Percentiles rank a stretch among this genome's conserved stretches.
Conservation (phyloP, 2,113 vertebrate genomes). For the Xiphorhynchus elegans region DNA sequence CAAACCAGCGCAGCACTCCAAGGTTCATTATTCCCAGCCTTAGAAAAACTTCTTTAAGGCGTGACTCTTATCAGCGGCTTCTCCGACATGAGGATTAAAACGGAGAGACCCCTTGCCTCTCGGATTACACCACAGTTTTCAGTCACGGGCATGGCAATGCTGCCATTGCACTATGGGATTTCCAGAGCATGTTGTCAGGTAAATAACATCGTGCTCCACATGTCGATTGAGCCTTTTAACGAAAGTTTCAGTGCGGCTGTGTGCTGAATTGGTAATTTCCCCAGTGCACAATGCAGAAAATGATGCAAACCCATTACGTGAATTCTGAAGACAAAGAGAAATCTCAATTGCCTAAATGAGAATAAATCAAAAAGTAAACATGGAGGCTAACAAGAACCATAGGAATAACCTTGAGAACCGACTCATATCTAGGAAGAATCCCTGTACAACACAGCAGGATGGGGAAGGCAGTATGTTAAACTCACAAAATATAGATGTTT, state of each 20-base stretch:
- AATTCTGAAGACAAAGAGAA: conserved; percentile 39
- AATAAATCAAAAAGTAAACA: neutral
- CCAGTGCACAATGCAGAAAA: conserved; percentile 1
- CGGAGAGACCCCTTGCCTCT: neutral
- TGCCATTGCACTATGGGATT: neutral
- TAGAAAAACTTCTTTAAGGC: neutral
- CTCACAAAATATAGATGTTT: neutral
- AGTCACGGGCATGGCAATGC: neutral
- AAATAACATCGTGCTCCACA: neutral
- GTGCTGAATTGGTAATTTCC: neutral
- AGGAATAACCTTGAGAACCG: neutral
- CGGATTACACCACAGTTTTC: neutral
- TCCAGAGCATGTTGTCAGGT: neutral
- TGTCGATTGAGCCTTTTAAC: neutral
- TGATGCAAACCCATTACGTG: neutral
- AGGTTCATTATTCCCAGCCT: neutral
- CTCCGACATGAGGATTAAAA: neutral
- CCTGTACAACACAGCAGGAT: neutral
- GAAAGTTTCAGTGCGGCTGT: neutral
- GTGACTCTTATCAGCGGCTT: neutral
- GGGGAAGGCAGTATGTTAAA: neutral
- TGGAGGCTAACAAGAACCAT: neutral
- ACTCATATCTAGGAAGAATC: neutral
- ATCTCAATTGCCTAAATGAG: conserved; percentile 10
- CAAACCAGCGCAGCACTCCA: neutral